Base-by-base conservation (phyloP, 2,888 invertebrate genomes). In the Drosophila recens region DNA sequence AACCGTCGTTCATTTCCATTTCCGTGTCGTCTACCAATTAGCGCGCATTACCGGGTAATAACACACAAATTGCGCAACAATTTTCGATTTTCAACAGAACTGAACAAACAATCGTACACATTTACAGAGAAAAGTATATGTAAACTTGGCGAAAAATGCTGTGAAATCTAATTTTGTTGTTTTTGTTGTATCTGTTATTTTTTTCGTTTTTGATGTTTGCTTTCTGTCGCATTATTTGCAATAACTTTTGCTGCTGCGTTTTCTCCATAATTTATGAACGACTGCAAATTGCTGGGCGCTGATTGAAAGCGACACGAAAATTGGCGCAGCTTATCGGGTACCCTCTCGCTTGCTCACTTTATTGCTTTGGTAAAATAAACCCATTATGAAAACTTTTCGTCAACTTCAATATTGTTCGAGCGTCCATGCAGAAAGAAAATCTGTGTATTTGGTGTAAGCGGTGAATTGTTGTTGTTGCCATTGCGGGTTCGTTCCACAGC, bases 231-330 rank as follows among this genome's bases (percentile, higher is more conserved):
- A 51, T 53, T 56, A 71, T 65, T 59, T 72, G 46, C 54, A 65
- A 69, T 84, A 69, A 53, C 57, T 68, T 69, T 78, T 75, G 57
- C 62, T 64, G 73, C 82, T 79, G 85, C 76, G 85, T 82, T 82
- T 83, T 85, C 86, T 80, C 85, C 56, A 84, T 88, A 80, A 84
- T 84, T 86, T 86, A 80, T 86, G 88, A 84, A 80, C 80, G 86
- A 88, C 75, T 75, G 72, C 70, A 83, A 88, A 88, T 88, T 86
- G 86, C 68, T 67, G 56, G 58, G 71, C 67, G 56, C 72, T 86
- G 89, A 88, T 88, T 83, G 89, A 79, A 88, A 79, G 78, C 86
- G 88, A 88, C 83, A 88, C 80, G 89, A 58, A 82, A 80, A 75
- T 62, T 71, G 71, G 53, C 17, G 17, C 17, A 1, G 17, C 1